Evolutionary conservation across 2,113 vertebrate species (phyloP).

Genomic region (Dascyllus trimaculatus): DNA sequence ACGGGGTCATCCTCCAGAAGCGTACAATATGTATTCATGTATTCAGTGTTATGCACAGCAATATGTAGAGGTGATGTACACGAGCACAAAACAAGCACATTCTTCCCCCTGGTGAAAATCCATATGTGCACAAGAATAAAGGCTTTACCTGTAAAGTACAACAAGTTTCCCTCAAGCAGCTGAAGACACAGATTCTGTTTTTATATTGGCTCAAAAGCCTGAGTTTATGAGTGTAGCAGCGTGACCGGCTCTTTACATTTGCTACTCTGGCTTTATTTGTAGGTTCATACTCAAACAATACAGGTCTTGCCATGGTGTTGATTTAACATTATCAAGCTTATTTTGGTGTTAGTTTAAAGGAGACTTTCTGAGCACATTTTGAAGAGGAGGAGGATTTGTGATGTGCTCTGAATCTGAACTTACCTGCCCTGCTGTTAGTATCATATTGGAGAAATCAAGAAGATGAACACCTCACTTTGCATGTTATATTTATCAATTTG

Average conservation of each 20-base stretch:
- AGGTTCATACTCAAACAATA: conserved; percentile 12
- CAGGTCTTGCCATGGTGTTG: not conserved
- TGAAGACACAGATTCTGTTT: not conserved
- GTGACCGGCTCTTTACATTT: not conserved
- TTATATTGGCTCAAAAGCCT: not conserved
- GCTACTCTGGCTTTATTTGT: not conserved
- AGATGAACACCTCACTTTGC: conserved; percentile 54
- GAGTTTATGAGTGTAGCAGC: not conserved
- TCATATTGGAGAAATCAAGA: conserved; percentile 61
- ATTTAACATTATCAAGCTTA: conserved; percentile 20
- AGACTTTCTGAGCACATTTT: conserved; percentile 34
- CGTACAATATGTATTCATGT: not conserved
- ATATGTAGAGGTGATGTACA: not conserved
- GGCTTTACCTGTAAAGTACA: not conserved
- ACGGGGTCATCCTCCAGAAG: not conserved
- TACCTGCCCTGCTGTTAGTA: conserved; percentile 48
- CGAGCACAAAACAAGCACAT: not conserved
- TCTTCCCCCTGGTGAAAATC: not conserved
- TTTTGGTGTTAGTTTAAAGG: conserved; percentile 18
- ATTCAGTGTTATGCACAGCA: not conserved
- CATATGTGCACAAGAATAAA: not conserved
- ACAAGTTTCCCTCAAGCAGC: not conserved
- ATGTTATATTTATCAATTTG: conserved; percentile 62
- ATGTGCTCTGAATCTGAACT: conserved; percentile 34
- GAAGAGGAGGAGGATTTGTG: conserved; percentile 29